These are phyloP conservation scores for Dicaeum eximium DNA, from an alignment of 2,113 vertebrate species.

Conservation along the genomic window DNA sequence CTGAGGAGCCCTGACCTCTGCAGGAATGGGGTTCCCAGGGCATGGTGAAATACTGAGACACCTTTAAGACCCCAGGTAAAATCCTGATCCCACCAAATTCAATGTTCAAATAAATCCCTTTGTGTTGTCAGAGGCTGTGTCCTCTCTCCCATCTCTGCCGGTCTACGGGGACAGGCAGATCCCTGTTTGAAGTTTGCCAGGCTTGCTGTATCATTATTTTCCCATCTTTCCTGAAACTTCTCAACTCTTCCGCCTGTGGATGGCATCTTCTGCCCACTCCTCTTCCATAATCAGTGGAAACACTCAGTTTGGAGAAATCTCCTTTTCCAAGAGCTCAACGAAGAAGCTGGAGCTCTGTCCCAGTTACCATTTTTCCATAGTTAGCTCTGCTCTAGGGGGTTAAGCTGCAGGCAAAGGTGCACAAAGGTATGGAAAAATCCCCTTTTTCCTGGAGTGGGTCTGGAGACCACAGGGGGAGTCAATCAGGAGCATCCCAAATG, in stretches of 20 bases:
- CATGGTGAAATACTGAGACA: neutral
- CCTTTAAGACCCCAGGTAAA: neutral
- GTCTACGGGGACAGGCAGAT: neutral
- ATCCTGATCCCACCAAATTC: neutral
- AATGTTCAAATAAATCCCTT: neutral
- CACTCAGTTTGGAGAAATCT: neutral
- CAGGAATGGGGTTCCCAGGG: neutral
- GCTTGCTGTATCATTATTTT: neutral
- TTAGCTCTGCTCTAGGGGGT: neutral
- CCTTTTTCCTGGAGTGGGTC: neutral
- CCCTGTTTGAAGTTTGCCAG: neutral
- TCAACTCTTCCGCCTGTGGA: neutral
- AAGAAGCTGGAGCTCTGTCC: neutral
- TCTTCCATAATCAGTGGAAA: neutral
- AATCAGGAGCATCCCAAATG: neutral
- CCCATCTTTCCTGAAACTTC: neutral
- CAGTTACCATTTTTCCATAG: neutral
- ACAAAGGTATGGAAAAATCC: neutral
- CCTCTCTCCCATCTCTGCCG: neutral
- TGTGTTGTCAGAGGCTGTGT: neutral
- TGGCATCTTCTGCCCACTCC: neutral
- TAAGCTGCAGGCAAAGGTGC: neutral
- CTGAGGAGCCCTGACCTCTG: neutral
- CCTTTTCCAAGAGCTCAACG: neutral
- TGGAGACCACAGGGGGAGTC: neutral